A percentile compares a stretch with the other conserved stretches of the same genome.
Conservation (phyloP, 2,797 vertebrate species). For the Rallus crepitans region DNA sequence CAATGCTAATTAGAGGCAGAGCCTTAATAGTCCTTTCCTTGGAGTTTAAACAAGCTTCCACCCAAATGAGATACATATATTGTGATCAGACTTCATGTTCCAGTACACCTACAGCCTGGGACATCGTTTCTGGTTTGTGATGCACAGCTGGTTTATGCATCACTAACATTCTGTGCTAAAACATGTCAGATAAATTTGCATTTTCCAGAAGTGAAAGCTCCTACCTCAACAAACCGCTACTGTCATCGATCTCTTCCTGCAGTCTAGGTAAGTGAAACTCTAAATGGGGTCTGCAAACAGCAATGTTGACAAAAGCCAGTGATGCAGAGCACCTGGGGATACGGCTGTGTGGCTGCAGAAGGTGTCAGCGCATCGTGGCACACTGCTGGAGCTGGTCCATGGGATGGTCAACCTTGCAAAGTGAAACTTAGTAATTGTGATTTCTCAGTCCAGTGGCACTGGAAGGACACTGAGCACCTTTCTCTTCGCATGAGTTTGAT, state of each 20-base stretch:
- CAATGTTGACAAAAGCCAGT: neutral
- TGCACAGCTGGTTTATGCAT: neutral
- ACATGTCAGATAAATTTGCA: neutral
- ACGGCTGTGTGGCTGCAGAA: neutral
- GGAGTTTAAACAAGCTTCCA: neutral
- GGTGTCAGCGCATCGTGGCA: neutral
- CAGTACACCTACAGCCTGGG: neutral
- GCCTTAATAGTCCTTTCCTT: neutral
- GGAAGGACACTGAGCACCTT: neutral
- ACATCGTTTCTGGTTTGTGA: neutral
- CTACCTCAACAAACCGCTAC: neutral
- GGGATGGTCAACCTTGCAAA: neutral
- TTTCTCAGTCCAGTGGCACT: neutral
- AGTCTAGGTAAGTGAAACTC: neutral
- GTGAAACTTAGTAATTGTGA: neutral
- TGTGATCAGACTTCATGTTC: accelerated
- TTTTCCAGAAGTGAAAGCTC: neutral
- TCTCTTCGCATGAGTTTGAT: neutral
- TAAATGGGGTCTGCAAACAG: neutral
- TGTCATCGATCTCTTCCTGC: neutral
- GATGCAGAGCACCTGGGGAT: neutral
- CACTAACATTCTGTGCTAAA: neutral
- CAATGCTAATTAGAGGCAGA: neutral
- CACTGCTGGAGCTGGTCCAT: neutral
- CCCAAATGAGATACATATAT: neutral